These are phyloP conservation scores for Phorcus lineatus DNA, from an alignment of 2,888 invertebrate species.

Conservation along the genomic window DNA sequence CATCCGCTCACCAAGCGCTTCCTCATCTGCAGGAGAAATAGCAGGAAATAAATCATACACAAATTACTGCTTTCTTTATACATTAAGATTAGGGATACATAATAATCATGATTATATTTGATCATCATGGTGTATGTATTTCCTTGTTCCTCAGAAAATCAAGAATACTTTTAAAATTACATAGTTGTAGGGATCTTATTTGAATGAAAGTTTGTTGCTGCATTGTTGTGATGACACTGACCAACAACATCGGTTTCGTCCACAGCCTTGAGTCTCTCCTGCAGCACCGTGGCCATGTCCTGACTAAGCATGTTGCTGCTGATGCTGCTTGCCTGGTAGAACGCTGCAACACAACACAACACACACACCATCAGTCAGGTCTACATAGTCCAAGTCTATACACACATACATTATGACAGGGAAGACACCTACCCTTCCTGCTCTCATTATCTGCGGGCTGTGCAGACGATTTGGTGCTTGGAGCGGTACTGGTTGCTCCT, in stretches of 20 bases:
- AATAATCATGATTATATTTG: too few species aligned
- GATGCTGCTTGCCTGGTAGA: conserved; percentile 54
- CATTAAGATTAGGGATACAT: too few species aligned
- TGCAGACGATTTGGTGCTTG: neutral
- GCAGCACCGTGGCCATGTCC: conserved; percentile 67
- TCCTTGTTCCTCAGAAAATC: too few species aligned
- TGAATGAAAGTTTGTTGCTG: too few species aligned
- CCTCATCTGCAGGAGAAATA: conserved; percentile 56
- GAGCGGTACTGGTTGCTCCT: neutral
- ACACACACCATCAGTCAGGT: neutral
- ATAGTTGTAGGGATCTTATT: too few species aligned
- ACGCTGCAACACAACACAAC: neutral
- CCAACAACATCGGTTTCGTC: conserved; percentile 42
- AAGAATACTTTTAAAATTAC: too few species aligned
- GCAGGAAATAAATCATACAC: too few species aligned
- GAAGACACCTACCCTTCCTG: neutral
- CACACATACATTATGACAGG: too few species aligned
- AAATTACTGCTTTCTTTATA: too few species aligned
- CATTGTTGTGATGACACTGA: neutral
- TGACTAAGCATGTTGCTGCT: conserved; percentile 54
- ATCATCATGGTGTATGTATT: too few species aligned
- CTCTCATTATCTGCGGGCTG: neutral
- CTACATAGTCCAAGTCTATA: too few species aligned
- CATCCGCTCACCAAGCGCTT: conserved; percentile 63
- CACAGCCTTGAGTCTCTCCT: conserved; percentile 57